These are phyloP conservation scores for Drosophila koepferae DNA, from an alignment of 2,888 invertebrate species.

Conservation along the genomic window DNA sequence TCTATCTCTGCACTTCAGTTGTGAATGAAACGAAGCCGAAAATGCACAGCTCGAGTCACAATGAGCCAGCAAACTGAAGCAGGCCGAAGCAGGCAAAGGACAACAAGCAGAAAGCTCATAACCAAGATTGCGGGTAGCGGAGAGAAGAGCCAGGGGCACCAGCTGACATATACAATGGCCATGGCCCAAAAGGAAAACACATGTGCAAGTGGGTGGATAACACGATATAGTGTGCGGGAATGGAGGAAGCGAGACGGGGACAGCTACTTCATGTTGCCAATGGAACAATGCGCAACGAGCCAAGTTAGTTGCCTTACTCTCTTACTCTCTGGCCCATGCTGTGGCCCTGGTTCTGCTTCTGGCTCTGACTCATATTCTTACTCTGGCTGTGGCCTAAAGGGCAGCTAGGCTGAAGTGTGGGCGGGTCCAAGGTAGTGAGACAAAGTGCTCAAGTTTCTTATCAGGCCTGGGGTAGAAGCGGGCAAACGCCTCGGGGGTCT, in stretches of 20 bases:
- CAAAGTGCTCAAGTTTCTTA: conserved; percentile 59
- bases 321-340: background rate
- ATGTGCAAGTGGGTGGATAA: conserved; percentile 26
- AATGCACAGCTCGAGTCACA: conserved; percentile 26
- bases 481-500: conserved; percentile 6
- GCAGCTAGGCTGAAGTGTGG: conserved; percentile 20
- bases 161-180: conserved; percentile 62
- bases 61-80: conserved; percentile 8
- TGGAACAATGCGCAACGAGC: conserved; percentile 45
- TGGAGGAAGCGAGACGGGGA: background rate
- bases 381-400: conserved; percentile 22
- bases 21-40: conserved; percentile 15
- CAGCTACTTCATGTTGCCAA: conserved; percentile 38
- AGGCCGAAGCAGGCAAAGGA: conserved; percentile 24
- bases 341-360: background rate
- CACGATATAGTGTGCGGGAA: background rate
- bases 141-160: conserved; percentile 12
- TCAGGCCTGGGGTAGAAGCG: conserved; percentile 28
- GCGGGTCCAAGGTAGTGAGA: conserved; percentile 13
- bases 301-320: conserved; percentile 41
- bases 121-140: conserved; percentile 48
- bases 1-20: background rate
- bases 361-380: background rate
- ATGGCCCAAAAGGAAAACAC: conserved; percentile 38
- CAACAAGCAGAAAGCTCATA: conserved; percentile 62